Conservation (phyloP, 2,113 vertebrate genomes). For the Conger conger region DNA sequence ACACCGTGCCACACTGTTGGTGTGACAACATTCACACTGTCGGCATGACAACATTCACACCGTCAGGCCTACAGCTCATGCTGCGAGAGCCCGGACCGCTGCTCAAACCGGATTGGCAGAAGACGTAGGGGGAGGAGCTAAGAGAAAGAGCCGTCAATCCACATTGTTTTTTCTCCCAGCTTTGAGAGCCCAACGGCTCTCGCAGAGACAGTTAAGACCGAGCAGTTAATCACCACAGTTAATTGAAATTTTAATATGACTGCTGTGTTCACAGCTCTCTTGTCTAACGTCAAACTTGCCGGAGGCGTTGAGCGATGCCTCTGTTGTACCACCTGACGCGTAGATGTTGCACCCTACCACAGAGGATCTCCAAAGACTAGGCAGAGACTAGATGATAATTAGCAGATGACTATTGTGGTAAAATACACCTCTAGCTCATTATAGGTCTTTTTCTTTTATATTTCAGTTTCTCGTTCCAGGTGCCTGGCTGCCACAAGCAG, state of each 20-base stretch:
- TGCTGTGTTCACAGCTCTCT: neutral
- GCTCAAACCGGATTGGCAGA: neutral
- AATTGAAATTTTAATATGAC: constrained; percentile 4
- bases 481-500: no score
- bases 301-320: neutral
- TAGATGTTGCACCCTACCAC: neutral
- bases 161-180: neutral
- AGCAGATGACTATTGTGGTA: neutral
- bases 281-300: neutral
- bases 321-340: neutral
- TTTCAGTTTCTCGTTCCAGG: no score
- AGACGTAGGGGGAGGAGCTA: neutral
- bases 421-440: neutral
- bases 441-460: neutral
- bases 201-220: neutral
- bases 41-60: neutral
- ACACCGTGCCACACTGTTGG: neutral
- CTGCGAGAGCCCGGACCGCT: neutral
- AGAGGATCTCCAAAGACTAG: neutral
- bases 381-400: neutral
- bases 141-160: neutral
- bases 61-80: neutral
- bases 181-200: neutral
- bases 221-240: neutral
- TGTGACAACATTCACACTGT: neutral